Conservation (phyloP, 2,113 vertebrate genomes). For the Oryctolagus cuniculus region DNA sequence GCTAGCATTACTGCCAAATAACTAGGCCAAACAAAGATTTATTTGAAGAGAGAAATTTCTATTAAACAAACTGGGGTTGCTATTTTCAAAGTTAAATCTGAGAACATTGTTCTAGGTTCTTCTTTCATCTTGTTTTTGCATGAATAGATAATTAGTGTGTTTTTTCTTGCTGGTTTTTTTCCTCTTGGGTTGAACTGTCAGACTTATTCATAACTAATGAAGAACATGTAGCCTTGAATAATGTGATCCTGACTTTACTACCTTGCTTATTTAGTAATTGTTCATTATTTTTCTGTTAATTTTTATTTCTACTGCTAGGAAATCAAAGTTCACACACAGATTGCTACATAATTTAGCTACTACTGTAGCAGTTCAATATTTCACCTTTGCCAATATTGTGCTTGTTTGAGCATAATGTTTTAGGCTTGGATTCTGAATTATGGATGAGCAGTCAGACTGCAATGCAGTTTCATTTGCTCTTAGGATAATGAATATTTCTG, state of each 20-base stretch:
- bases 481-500: conserved; percentile 73
- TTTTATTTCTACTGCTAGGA: conserved; percentile 63
- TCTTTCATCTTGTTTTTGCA: neutral
- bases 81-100: conserved; percentile 28
- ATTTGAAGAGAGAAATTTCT: neutral
- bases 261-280: conserved; percentile 44
- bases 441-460: conserved; percentile 87
- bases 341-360: conserved; percentile 68
- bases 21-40: neutral
- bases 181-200: neutral
- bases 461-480: conserved; percentile 80
- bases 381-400: conserved; percentile 86
- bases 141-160: neutral
- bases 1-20: neutral
- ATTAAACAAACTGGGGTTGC: neutral
- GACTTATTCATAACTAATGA: neutral
- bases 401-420: conserved; percentile 84
- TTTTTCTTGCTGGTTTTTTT: accelerated
- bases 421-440: conserved; percentile 86
- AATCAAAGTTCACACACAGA: conserved; percentile 67
- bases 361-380: conserved; percentile 79
- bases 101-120: neutral
- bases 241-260: neutral
- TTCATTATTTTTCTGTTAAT: conserved; percentile 63
- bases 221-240: neutral